Percentiles rank a stretch among this genome's conserved stretches.
phyloP scores from a whole-genome alignment of 2,888 invertebrate genomes.

The Petrolisthes manimaculis region DNA sequence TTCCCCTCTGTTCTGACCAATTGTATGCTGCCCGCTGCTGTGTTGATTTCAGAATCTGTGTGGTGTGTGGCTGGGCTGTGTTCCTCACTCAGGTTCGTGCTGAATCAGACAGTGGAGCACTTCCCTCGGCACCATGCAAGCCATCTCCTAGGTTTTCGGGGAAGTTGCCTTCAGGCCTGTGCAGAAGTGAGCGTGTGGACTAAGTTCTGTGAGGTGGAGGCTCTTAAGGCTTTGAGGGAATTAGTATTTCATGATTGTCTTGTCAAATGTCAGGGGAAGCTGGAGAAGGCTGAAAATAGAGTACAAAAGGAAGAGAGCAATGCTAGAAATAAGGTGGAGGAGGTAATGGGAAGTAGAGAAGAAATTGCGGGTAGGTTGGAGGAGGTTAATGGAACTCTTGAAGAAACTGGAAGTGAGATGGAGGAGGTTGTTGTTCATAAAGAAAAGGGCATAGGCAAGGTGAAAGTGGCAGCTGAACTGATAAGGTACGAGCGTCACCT shows the following conservation, averaged over 20 bases:
- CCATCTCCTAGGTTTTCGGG: slow-evolving; percentile 81
- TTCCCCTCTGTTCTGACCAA: slow-evolving; percentile 39
- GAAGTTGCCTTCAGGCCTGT: slow-evolving; percentile 83
- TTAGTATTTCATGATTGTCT: background rate
- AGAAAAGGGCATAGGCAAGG: background rate
- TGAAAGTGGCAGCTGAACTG: slow-evolving; percentile 72
- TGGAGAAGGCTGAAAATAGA: background rate
- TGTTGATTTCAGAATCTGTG: slow-evolving; percentile 24
- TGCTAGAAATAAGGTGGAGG: background rate
- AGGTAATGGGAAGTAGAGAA: slow-evolving; percentile 46
- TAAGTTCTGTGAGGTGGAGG: slow-evolving; percentile 88
- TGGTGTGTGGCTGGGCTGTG: slow-evolving; percentile 62
- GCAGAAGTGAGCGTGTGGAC: slow-evolving; percentile 91
- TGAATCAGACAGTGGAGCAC: slow-evolving; percentile 25
- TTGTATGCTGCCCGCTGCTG: slow-evolving; percentile 57
- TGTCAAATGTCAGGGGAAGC: background rate
- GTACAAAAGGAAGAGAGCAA: background rate
- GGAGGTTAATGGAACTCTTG: background rate
- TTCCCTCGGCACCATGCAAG: slow-evolving; percentile 39
- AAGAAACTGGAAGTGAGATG: background rate
- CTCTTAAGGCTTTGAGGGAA: slow-evolving; percentile 75
- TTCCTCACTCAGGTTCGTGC: slow-evolving; percentile 55
- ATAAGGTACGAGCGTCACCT: slow-evolving; percentile 87
- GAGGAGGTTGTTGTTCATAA: background rate
- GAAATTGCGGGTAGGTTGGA: background rate